Conservation (phyloP, 2,888 invertebrate genomes). For the Ptychoptera albimana region DNA sequence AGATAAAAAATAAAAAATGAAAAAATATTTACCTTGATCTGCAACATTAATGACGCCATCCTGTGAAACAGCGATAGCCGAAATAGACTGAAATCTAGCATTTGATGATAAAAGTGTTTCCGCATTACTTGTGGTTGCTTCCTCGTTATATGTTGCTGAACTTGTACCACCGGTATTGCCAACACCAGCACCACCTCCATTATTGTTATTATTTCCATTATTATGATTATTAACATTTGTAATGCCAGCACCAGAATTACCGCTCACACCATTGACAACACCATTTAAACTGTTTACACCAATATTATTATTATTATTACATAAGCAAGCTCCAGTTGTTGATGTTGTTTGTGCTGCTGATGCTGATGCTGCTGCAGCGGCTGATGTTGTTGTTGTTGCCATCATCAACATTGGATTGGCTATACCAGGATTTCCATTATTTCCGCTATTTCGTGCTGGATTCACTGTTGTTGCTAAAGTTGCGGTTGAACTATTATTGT, state of each 20-base stretch:
- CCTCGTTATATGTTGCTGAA: slow-evolving; percentile 14
- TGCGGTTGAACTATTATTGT: slow-evolving; percentile 19
- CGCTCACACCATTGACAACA: no score
- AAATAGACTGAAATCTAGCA: slow-evolving; percentile 75
- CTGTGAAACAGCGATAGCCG: slow-evolving; percentile 83
- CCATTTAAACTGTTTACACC: no score
- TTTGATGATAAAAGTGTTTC: slow-evolving; percentile 79
- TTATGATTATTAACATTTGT: slow-evolving; percentile 22
- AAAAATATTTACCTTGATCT: slow-evolving; percentile 57
- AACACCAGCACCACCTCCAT: slow-evolving; percentile 14
- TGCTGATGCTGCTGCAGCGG: slow-evolving; percentile 8
- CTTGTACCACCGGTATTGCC: slow-evolving; percentile 20
- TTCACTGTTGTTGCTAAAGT: slow-evolving; percentile 17
- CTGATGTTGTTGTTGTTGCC: slow-evolving; percentile 16
- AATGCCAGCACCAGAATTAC: slow-evolving; percentile 8
- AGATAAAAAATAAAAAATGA: neutral
- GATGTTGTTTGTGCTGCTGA: neutral
- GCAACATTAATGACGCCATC: slow-evolving; percentile 93
- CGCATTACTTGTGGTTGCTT: slow-evolving; percentile 51
- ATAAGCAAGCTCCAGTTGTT: slow-evolving; percentile 7
- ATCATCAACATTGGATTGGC: slow-evolving; percentile 15
- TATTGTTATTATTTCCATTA: slow-evolving; percentile 19
- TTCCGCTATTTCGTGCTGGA: slow-evolving; percentile 17
- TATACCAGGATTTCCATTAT: slow-evolving; percentile 17
- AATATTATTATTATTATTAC: slow-evolving; percentile 1